Percentiles rank a stretch among this genome's conserved stretches.
These are phyloP conservation scores for Tiliacea aurago DNA, from an alignment of 2,888 invertebrate genomes.

Conservation along the genomic window DNA sequence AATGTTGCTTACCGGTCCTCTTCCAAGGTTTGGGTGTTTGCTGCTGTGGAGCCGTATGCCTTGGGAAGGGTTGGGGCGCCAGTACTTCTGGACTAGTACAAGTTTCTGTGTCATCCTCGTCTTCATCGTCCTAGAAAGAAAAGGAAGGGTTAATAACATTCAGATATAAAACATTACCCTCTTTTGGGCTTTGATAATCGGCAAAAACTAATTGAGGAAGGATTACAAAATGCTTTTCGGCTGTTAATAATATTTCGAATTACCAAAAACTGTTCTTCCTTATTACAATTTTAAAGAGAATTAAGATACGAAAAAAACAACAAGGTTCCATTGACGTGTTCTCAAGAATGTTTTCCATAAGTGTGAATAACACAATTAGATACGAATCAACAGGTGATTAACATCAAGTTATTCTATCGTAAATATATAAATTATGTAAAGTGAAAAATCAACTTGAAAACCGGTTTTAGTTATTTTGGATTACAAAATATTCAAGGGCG, in stretches of 20 bases:
- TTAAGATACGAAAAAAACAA: neutral
- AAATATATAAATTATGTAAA: constrained; percentile 5
- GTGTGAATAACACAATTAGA: constrained; percentile 34
- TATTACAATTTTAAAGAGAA: neutral
- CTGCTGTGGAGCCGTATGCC: constrained; percentile 82
- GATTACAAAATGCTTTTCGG: neutral
- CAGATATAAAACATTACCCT: neutral
- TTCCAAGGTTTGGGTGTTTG: constrained; percentile 88
- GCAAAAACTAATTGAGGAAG: neutral
- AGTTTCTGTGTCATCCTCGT: constrained; percentile 87
- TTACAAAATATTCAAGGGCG: neutral
- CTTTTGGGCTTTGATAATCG: neutral
- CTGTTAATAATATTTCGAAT: neutral
- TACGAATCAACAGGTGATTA: constrained; percentile 15
- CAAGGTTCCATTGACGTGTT: constrained; percentile 6
- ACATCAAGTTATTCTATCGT: constrained; percentile 6
- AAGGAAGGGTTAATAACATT: neutral
- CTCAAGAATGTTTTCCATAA: constrained; percentile 21
- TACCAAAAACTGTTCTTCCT: neutral
- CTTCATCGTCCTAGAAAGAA: constrained; percentile 85
- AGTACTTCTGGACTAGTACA: constrained; percentile 84
- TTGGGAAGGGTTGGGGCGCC: constrained; percentile 87
- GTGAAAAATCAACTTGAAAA: neutral
- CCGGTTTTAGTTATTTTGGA: neutral
- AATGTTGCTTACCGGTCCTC: constrained; percentile 83